Evolutionary conservation across 2,888 invertebrate genomes (phyloP).

Genomic region (Pristionchus mayeri): DNA sequence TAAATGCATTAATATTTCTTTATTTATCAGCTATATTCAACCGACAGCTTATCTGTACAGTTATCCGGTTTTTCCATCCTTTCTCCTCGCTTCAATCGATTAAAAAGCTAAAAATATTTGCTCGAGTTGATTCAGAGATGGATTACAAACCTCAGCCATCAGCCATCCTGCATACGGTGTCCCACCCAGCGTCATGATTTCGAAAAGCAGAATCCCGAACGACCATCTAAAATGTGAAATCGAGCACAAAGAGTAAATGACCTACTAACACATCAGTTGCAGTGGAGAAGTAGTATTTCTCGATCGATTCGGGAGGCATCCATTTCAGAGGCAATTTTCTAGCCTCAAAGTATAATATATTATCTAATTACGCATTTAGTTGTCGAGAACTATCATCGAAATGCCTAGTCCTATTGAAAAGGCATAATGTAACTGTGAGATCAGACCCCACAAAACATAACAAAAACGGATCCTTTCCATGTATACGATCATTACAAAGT

Average conservation of each 20-base stretch:
- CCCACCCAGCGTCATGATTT: constrained; percentile 15
- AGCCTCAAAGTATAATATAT: constrained; percentile 12
- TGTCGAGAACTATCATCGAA: too few species aligned
- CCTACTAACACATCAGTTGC: constrained; percentile 27
- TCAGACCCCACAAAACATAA: too few species aligned
- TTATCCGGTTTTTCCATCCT: constrained; percentile 1
- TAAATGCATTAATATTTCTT: background rate
- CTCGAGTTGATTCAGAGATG: background rate
- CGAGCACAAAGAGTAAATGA: too few species aligned
- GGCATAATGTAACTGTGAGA: too few species aligned
- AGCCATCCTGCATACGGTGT: constrained; percentile 33
- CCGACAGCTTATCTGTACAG: background rate
- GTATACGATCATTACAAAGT: too few species aligned
- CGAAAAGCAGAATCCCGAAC: constrained; percentile 11
- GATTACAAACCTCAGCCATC: background rate
- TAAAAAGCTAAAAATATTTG: background rate
- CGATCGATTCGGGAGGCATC: constrained; percentile 35
- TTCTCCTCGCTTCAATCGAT: background rate
- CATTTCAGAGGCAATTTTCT: constrained; percentile 26
- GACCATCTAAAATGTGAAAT: constrained; percentile 33
- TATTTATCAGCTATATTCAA: background rate
- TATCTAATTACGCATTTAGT: too few species aligned
- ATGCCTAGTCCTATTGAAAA: too few species aligned
- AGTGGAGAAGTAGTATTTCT: background rate
- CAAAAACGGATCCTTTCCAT: too few species aligned